These are phyloP conservation scores for Ahaetulla prasina DNA, from an alignment of 2,113 vertebrate species.

Conservation along the genomic window DNA sequence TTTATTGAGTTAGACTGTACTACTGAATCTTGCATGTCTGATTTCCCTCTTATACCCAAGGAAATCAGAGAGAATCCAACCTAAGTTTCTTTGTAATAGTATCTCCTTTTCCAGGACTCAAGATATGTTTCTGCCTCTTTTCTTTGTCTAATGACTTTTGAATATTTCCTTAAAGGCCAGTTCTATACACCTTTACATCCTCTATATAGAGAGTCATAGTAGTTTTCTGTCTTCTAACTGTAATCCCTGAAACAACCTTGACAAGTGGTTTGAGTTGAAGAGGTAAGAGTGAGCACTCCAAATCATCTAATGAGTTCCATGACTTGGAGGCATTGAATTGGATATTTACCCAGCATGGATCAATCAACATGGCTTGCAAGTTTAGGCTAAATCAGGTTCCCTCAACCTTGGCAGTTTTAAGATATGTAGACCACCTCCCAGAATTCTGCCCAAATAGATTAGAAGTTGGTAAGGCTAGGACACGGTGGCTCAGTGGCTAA, in stretches of 20 bases:
- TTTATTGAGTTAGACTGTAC: neutral
- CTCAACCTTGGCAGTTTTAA: neutral
- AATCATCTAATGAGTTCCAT: neutral
- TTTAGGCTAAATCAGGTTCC: neutral
- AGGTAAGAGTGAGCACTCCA: neutral
- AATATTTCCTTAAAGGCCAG: neutral
- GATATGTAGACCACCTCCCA: neutral
- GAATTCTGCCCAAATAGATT: neutral
- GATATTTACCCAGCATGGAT: neutral
- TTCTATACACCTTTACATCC: neutral
- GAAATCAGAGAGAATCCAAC: neutral
- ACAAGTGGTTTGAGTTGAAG: neutral
- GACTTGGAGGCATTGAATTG: neutral
- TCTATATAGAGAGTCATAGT: neutral
- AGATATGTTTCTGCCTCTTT: neutral
- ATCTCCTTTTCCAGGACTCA: neutral
- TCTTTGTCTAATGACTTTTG: neutral
- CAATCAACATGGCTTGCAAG: accelerated
- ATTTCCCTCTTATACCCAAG: neutral
- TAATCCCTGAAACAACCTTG: neutral
- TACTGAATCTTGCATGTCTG: neutral
- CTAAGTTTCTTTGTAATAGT: neutral
- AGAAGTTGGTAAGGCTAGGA: neutral
- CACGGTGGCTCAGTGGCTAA: no score
- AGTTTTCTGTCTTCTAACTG: neutral